These are phyloP conservation scores for Cynodonichthys magdalenae DNA, from an alignment of 2,797 vertebrate species.

Conservation along the genomic window DNA sequence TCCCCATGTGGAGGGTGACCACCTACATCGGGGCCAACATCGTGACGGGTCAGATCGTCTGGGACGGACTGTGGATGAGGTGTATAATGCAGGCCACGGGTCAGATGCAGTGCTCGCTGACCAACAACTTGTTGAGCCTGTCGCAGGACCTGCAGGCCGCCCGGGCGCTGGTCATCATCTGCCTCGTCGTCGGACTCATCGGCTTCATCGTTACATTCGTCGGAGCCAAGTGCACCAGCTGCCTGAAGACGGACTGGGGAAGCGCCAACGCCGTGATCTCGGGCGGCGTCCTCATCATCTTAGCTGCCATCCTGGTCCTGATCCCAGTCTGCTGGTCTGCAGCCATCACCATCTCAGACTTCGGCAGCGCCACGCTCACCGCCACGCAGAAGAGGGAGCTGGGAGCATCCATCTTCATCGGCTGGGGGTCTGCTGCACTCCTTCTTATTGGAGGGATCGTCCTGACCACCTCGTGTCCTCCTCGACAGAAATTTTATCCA, in stretches of 20 bases:
- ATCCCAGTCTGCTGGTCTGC: constrained; percentile 76
- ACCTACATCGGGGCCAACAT: constrained; percentile 82
- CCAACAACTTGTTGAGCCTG: constrained; percentile 71
- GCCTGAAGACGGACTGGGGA: constrained; percentile 68
- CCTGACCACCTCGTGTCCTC: constrained; percentile 75
- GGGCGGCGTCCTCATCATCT: constrained; percentile 71
- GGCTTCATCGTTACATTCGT: constrained; percentile 78
- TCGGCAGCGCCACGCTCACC: constrained; percentile 44
- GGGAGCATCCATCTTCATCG: constrained; percentile 74
- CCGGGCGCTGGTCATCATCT: constrained; percentile 75
- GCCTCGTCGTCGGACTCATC: constrained; percentile 74
- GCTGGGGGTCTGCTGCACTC: constrained; percentile 62
- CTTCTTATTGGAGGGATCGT: constrained; percentile 75
- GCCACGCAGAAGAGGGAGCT: constrained; percentile 69
- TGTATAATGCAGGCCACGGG: constrained; percentile 85
- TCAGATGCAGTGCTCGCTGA: constrained; percentile 83
- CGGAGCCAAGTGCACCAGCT: constrained; percentile 78
- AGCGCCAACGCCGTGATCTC: constrained; percentile 75
- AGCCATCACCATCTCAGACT: constrained; percentile 71
- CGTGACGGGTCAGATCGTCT: constrained; percentile 79
- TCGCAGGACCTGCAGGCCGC: constrained; percentile 76
- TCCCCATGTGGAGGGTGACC: constrained; percentile 84
- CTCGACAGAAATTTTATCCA: constrained; percentile 49
- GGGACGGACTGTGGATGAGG: constrained; percentile 87
- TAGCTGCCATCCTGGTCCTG: constrained; percentile 60